Evolutionary conservation across 2,797 vertebrate species (phyloP), one percentile per base, ranked within the genome.

Genomic region (Epinephelus malabaricus): DNA sequence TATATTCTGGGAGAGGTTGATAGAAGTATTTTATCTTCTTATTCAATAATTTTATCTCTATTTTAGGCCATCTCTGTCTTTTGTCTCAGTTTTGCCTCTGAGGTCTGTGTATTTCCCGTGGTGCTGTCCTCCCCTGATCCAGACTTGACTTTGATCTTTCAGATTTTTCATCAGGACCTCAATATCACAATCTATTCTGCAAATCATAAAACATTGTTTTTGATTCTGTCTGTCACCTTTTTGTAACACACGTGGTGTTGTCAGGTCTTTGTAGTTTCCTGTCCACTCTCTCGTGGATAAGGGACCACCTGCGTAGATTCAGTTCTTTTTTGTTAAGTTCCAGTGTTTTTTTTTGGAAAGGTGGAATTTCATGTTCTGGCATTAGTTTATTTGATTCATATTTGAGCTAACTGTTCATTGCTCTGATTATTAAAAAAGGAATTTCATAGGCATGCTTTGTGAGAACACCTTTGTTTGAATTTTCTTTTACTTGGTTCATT

Each of bases 361-460:
- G 55, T 58, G 21, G 66, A 71, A 60, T 76, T 81, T 76, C 40
- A 17, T 82, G 68, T 85, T 76, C 38, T 76, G 84, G 34, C 55
- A 63, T 73, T 82, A 50, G 54, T 79, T 85, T 67, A 71, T 80
- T 73, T 43, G 60, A 73, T 79, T 86, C 68, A 45, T 64, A 75
- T 79, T 69, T 53, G 40, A 76, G 73, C 78, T 61, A 60, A 56
- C 63, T 87, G 83, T 88, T 90, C 88, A 91, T 89, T 92, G 88
- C 91, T 93, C 90, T 89, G 87, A 78, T 90, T 88, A 81, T 92
- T 88, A 86, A 89, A 86, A 79, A 76, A 69, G 0, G 73, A 0
- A 82, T 82, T 78, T 76, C 76, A 79, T 49, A 19, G 61, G 88
- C 92, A 93, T 92, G 90, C 75, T 69, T 62, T 56, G 27, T 55